Percentiles rank a stretch among this genome's conserved stretches.
Evolutionary conservation across 2,888 invertebrate species (phyloP).

Genomic region (Drosophila nr. perissopoda): DNA sequence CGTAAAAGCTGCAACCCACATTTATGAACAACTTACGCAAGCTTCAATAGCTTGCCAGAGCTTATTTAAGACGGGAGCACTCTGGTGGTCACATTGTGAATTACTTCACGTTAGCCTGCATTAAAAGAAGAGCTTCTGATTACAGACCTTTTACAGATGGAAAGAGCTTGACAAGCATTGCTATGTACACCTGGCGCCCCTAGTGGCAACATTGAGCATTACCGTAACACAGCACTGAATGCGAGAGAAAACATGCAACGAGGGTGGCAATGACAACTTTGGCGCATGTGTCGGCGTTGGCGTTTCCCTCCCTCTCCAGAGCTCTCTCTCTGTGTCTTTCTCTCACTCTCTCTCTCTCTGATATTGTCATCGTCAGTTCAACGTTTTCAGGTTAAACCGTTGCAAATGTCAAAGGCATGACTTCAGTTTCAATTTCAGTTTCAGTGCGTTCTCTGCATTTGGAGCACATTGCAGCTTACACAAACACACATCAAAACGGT

Average conservation of each 20-base stretch:
- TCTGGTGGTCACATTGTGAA: not conserved
- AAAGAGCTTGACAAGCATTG: not conserved
- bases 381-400: constrained; percentile 49
- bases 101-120: not conserved
- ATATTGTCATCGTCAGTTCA: constrained; percentile 20
- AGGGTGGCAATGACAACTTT: constrained; percentile 43
- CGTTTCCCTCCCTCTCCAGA: not conserved
- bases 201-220: constrained; percentile 5
- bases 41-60: not conserved
- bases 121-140: not conserved
- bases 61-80: not conserved
- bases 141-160: not conserved
- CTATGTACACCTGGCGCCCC: constrained; percentile 10
- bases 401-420: constrained; percentile 55
- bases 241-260: not conserved
- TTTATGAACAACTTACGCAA: not conserved
- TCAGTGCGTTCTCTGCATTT: constrained; percentile 64
- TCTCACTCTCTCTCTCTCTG: constrained; percentile 14
- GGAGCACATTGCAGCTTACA: constrained; percentile 48
- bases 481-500: constrained; percentile 32
- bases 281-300: constrained; percentile 18
- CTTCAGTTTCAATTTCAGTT: constrained; percentile 60
- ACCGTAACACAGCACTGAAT: not conserved
- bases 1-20: not conserved
- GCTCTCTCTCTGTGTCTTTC: constrained; percentile 14